A percentile compares a stretch with the other conserved stretches of the same genome.
Evolutionary conservation across 2,113 vertebrate species (phyloP).

Genomic region (Proterorhinus semilunaris): DNA sequence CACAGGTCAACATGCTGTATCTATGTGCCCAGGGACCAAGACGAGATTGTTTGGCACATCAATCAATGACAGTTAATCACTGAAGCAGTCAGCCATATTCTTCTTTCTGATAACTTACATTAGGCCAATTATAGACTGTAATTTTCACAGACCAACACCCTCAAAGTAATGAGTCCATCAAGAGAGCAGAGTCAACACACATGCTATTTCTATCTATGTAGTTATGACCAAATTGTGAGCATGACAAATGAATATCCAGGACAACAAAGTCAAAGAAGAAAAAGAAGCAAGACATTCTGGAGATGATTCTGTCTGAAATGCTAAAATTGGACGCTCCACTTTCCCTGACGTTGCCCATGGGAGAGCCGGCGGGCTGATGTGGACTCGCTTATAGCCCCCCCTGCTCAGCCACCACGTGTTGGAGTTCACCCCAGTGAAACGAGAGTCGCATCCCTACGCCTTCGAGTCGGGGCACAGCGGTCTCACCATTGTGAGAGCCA

Average conservation of each 20-base stretch:
- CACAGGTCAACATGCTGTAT: neutral
- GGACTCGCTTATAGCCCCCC: no score
- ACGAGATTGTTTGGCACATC: neutral
- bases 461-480: no score
- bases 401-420: no score
- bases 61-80: slow-evolving; percentile 6
- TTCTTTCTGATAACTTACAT: slow-evolving; percentile 45
- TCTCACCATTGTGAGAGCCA: no score
- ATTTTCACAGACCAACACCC: slow-evolving; percentile 50
- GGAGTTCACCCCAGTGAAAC: no score
- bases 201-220: slow-evolving; percentile 21
- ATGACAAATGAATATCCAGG: neutral
- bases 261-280: neutral
- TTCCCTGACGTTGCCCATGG: no score
- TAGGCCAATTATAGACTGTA: slow-evolving; percentile 55
- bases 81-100: slow-evolving; percentile 10
- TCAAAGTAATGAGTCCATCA: slow-evolving; percentile 34
- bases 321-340: neutral
- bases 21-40: neutral
- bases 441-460: no score
- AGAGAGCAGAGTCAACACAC: slow-evolving; percentile 9
- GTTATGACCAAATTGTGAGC: slow-evolving; percentile 22
- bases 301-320: neutral
- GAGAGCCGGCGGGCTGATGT: no score
- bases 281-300: slow-evolving; percentile 2